Percentiles rank a stretch among this genome's conserved stretches.
phyloP scores from a whole-genome alignment of 1,140 invertebrate genomes.

The Sycophaga agraensis region DNA sequence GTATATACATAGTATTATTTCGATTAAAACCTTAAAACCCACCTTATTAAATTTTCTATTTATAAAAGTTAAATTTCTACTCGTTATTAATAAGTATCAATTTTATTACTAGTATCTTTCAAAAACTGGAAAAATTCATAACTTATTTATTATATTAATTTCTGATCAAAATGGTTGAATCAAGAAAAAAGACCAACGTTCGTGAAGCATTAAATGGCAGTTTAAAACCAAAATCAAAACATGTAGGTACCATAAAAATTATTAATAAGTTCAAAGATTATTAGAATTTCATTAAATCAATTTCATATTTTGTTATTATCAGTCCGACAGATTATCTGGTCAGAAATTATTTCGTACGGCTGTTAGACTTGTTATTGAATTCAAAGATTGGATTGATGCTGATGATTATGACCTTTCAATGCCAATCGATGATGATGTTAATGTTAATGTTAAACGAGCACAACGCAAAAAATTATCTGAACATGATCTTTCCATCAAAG shows the following conservation, averaged over 20 bases:
- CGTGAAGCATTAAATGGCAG: constrained; percentile 27
- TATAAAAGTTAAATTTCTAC: too few relatives aligned
- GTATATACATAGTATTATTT: neutral
- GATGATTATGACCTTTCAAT: constrained; percentile 50
- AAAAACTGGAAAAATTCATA: neutral
- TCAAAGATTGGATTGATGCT: constrained; percentile 23
- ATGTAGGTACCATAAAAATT: neutral
- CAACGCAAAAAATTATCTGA: constrained; percentile 49
- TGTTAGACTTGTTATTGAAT: constrained; percentile 57
- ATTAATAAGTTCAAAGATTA: neutral
- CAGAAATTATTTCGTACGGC: constrained; percentile 61
- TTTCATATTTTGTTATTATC: too few relatives aligned
- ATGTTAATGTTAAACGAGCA: constrained; percentile 56
- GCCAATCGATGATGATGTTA: constrained; percentile 58
- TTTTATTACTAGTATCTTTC: neutral
- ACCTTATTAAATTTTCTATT: too few relatives aligned
- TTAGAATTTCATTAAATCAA: constrained; percentile 3
- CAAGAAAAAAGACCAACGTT: constrained; percentile 27
- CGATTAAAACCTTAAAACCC: too few relatives aligned
- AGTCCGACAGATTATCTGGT: constrained; percentile 47
- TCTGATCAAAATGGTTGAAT: constrained; percentile 14
- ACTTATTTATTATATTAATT: neutral
- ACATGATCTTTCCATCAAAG: constrained; percentile 7
- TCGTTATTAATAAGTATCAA: too few relatives aligned
- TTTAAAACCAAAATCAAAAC: neutral